Percentiles rank a stretch among this genome's conserved stretches.
Evolutionary conservation across 2,888 invertebrate genomes (phyloP).

Genomic region (Lepeophtheirus nordmannii): DNA sequence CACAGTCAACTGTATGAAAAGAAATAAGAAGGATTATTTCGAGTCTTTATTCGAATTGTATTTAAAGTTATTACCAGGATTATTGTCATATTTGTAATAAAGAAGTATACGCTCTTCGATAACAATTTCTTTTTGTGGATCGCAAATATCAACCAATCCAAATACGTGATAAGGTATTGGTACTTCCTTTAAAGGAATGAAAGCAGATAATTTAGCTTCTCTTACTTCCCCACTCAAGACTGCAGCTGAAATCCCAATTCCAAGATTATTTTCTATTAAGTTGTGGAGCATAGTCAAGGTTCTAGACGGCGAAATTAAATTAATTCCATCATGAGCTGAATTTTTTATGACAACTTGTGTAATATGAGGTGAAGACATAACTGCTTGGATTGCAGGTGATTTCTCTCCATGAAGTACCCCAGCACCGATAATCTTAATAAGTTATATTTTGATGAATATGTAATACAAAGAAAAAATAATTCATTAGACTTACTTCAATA

Average conservation of each 20-base stretch:
- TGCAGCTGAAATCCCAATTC: slow-evolving; percentile 73
- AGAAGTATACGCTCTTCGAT: slow-evolving; percentile 76
- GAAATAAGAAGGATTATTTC: slow-evolving; percentile 34
- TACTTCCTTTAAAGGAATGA: slow-evolving; percentile 61
- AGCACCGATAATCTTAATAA: slow-evolving; percentile 66
- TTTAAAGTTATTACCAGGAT: slow-evolving; percentile 84
- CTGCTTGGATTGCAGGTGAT: slow-evolving; percentile 75
- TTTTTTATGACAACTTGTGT: slow-evolving; percentile 60
- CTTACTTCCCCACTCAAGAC: slow-evolving; percentile 83
- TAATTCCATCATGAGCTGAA: slow-evolving; percentile 79
- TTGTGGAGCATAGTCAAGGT: slow-evolving; percentile 48
- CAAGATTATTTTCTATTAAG: slow-evolving; percentile 59
- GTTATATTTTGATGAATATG: neutral
- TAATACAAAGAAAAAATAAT: neutral
- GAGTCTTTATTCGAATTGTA: slow-evolving; percentile 38
- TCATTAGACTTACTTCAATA: slow-evolving; percentile 30
- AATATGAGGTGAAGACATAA: slow-evolving; percentile 70
- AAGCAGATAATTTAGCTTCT: slow-evolving; percentile 71
- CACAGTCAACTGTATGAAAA: slow-evolving; percentile 49
- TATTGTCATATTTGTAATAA: slow-evolving; percentile 92
- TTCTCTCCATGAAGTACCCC: slow-evolving; percentile 90
- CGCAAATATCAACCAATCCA: slow-evolving; percentile 84
- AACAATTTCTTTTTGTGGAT: slow-evolving; percentile 74
- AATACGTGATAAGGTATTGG: slow-evolving; percentile 71
- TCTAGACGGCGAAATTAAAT: slow-evolving; percentile 71